phyloP scores from a whole-genome alignment of 2,797 vertebrate species.

The Lithobates pipiens region DNA sequence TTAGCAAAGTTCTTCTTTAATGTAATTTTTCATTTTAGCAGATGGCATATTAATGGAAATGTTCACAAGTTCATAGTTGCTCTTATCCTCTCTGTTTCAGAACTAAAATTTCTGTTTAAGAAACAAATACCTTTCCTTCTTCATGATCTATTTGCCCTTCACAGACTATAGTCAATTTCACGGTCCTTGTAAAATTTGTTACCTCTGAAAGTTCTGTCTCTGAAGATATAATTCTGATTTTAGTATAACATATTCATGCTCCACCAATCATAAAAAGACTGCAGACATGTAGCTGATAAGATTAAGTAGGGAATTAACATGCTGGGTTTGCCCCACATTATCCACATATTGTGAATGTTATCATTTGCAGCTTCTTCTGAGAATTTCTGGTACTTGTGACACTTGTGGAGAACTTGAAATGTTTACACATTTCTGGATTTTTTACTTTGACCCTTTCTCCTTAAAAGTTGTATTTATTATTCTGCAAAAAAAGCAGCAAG shows the following conservation, averaged over 20 bases:
- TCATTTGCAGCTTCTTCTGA: conserved; percentile 9
- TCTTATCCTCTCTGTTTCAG: neutral
- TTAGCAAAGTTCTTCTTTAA: no score
- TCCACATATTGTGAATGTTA: conserved; percentile 33
- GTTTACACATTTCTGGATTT: neutral
- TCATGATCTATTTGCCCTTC: conserved; percentile 60
- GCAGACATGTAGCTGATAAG: conserved; percentile 47
- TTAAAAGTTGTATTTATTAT: neutral
- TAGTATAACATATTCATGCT: conserved; percentile 60
- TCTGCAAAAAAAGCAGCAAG: no score
- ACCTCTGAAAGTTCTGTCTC: conserved; percentile 59
- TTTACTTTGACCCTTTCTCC: no score
- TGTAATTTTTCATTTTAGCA: neutral
- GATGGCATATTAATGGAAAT: neutral
- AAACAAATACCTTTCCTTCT: conserved; percentile 58
- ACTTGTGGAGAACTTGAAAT: conserved; percentile 12
- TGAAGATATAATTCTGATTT: conserved; percentile 60
- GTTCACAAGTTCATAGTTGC: neutral
- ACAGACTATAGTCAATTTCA: conserved; percentile 61
- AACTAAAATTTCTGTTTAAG: neutral
- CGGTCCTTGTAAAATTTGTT: conserved; percentile 61
- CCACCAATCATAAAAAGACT: conserved; percentile 54
- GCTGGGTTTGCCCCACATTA: conserved; percentile 37
- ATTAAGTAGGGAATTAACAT: conserved; percentile 46
- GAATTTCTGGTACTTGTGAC: conserved; percentile 3